phyloP scores from a whole-genome alignment of 1,140 invertebrate species.

The Trichonephila clavipes region DNA sequence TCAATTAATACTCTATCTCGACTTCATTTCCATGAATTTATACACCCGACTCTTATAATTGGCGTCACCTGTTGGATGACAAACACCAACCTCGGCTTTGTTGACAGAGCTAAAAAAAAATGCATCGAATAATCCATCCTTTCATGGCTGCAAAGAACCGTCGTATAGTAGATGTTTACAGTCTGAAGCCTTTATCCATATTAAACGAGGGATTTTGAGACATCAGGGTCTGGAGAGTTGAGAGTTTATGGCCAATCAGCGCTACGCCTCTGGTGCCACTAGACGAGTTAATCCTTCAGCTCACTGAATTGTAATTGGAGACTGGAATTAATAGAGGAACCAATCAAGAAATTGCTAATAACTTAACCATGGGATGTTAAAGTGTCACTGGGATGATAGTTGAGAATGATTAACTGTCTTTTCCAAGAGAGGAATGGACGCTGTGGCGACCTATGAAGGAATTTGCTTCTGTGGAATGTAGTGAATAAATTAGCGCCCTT shows the following conservation, averaged over 20 bases:
- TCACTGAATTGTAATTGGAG: slow-evolving; percentile 68
- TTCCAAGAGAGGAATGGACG: background rate
- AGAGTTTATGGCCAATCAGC: slow-evolving; percentile 61
- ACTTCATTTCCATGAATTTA: slow-evolving; percentile 15
- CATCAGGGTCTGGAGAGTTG: background rate
- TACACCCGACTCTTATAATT: background rate
- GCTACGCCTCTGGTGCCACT: slow-evolving; percentile 24
- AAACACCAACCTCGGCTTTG: background rate
- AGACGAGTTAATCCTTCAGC: slow-evolving; percentile 62
- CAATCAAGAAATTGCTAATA: slow-evolving; percentile 74
- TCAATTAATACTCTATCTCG: slow-evolving; percentile 1
- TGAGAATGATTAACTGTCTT: slow-evolving; percentile 52
- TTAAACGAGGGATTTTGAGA: slow-evolving; percentile 61
- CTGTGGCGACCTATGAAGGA: background rate
- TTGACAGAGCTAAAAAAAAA: background rate
- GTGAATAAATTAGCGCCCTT: slow-evolving; percentile 32
- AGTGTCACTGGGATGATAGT: slow-evolving; percentile 52
- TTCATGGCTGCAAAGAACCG: background rate
- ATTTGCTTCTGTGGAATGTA: background rate
- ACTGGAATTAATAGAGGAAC: slow-evolving; percentile 59
- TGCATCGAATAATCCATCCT: background rate
- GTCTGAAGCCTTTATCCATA: slow-evolving; percentile 47
- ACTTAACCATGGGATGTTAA: slow-evolving; percentile 69
- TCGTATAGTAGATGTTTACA: background rate
- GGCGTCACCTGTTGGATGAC: background rate